phyloP scores from a whole-genome alignment of 2,113 vertebrate species.

The Glaucidium brasilianum region DNA sequence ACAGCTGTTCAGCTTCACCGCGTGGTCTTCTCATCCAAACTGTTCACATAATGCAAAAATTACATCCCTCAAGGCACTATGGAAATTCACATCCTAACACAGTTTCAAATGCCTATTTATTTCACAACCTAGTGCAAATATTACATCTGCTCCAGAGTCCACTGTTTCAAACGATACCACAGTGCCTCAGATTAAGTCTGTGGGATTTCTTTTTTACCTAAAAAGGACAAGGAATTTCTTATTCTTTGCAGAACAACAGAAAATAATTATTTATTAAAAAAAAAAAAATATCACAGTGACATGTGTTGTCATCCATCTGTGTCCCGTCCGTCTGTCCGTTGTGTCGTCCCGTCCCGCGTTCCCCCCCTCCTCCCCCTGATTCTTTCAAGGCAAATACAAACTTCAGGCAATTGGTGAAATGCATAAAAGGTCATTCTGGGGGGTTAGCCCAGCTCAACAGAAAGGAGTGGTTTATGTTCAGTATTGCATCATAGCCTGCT shows the following conservation, averaged over 20 bases:
- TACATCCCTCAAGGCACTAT: conserved; percentile 45
- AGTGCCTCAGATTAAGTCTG: neutral
- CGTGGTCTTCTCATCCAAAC: conserved; percentile 41
- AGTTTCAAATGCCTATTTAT: conserved; percentile 37
- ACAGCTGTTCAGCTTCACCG: conserved; percentile 57
- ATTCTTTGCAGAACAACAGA: neutral
- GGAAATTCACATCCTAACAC: conserved; percentile 46
- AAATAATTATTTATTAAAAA: neutral
- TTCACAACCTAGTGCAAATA: conserved; percentile 28
- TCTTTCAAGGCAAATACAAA: neutral
- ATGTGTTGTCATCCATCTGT: too few species aligned
- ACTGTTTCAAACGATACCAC: neutral
- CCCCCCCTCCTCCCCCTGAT: rapidly evolving
- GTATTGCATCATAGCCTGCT: neutral
- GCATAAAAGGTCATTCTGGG: neutral
- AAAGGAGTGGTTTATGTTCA: neutral
- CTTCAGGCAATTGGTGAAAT: neutral
- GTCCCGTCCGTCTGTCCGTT: too few species aligned
- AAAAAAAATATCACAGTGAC: neutral
- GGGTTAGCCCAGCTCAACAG: neutral
- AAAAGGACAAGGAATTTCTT: neutral
- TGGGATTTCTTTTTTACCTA: neutral
- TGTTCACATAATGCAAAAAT: conserved; percentile 34
- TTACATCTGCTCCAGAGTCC: neutral
- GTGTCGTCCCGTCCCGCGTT: too few species aligned